These are phyloP conservation scores for Himalopsyche japonica DNA, from an alignment of 2,888 invertebrate species.

Conservation along the genomic window DNA sequence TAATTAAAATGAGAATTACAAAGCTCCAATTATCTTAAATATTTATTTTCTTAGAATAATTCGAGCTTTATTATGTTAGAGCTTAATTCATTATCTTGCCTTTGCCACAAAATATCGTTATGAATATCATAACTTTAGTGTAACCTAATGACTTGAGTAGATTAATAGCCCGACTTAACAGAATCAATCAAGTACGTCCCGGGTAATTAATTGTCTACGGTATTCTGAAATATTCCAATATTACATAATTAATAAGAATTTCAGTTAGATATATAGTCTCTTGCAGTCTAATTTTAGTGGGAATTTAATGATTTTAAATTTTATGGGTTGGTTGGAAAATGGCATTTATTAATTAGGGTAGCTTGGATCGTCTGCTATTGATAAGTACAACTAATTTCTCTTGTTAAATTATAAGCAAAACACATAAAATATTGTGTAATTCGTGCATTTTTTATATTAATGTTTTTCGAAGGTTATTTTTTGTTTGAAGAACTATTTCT, in stretches of 20 bases:
- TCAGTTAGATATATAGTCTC: background rate
- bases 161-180: background rate
- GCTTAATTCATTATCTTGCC: too few relatives aligned
- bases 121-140: background rate
- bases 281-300: background rate
- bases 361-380: background rate
- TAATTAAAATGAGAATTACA: too few relatives aligned
- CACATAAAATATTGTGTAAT: too few relatives aligned
- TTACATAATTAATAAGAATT: background rate
- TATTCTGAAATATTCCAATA: background rate
- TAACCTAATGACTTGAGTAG: background rate
- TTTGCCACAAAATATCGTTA: too few relatives aligned
- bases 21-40: too few relatives aligned
- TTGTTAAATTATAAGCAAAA: too few relatives aligned
- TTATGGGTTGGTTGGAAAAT: background rate
- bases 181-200: background rate
- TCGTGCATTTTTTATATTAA: too few relatives aligned
- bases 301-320: background rate
- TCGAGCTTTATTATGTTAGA: too few relatives aligned
- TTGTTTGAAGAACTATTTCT: too few relatives aligned
- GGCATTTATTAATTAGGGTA: background rate
- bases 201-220: background rate
- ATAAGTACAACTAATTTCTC: background rate
- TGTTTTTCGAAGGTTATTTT: too few relatives aligned
- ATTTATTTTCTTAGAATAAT: too few relatives aligned